Evolutionary conservation across 2,888 invertebrate species (phyloP).

Genomic region (Erebia epiphron): DNA sequence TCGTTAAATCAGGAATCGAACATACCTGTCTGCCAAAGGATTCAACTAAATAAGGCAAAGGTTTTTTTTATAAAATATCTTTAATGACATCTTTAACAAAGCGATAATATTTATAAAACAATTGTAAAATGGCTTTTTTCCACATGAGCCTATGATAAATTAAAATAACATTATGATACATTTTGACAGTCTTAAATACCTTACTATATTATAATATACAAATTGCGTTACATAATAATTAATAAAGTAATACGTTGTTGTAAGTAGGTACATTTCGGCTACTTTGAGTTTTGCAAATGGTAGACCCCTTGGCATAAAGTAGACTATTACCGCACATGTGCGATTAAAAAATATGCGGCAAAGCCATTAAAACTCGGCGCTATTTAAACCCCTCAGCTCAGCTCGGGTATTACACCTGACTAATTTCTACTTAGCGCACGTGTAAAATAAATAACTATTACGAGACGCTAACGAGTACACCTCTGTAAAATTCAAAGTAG

Average conservation of each 20-base stretch:
- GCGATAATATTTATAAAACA: conserved; percentile 20
- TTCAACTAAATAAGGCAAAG: neutral
- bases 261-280: neutral
- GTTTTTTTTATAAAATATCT: conserved; percentile 9
- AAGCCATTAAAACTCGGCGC: no score
- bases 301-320: neutral
- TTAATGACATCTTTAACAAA: conserved; percentile 14
- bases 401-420: no score
- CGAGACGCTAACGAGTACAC: neutral
- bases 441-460: no score
- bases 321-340: neutral
- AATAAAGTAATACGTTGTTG: conserved; percentile 9
- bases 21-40: no score
- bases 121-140: neutral
- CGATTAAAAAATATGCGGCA: no score
- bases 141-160: neutral
- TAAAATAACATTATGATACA: conserved; percentile 9
- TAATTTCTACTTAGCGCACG: no score
- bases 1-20: no score
- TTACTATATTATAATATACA: conserved; percentile 17
- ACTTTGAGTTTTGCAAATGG: neutral
- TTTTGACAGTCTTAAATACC: conserved; percentile 17
- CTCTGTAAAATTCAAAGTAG: conserved; percentile 2
- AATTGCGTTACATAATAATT: conserved; percentile 14
- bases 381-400: no score